A percentile compares a stretch with the other conserved stretches of the same genome.
phyloP scores from a whole-genome alignment of 2,888 invertebrate genomes.

The Scaptomyza tumidula region DNA sequence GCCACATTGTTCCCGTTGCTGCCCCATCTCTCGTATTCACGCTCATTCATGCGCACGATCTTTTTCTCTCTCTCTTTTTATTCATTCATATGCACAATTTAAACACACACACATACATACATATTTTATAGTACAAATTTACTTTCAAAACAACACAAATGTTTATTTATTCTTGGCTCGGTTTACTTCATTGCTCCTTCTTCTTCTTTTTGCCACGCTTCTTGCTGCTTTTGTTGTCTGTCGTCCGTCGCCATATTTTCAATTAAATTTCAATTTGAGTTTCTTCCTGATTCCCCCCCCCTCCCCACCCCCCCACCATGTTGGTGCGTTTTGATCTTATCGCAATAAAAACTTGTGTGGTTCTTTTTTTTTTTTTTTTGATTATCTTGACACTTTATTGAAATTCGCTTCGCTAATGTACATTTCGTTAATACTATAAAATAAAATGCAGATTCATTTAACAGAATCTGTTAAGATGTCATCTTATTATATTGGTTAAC shows the following conservation, averaged over 20 bases:
- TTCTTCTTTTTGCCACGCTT: conserved; percentile 44
- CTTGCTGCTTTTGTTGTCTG: conserved; percentile 17
- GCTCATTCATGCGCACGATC: conserved; percentile 75
- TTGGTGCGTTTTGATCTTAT: conserved; percentile 2
- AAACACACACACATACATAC: conserved; percentile 25
- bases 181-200: conserved; percentile 30
- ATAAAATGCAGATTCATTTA: not conserved
- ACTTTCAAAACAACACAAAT: conserved; percentile 45
- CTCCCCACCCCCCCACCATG: not conserved
- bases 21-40: conserved; percentile 36
- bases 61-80: not conserved
- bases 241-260: conserved; percentile 46
- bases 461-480: not conserved
- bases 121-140: conserved; percentile 54
- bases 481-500: too few species aligned
- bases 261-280: conserved; percentile 66
- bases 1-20: conserved; percentile 16
- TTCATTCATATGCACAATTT: conserved; percentile 70
- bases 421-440: not conserved
- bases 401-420: too few species aligned
- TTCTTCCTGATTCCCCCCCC: conserved; percentile 34
- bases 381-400: not conserved
- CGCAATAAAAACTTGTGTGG: conserved; percentile 3
- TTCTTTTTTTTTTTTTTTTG: not conserved
- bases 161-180: conserved; percentile 68